A percentile compares a stretch with the other conserved stretches of the same genome.
Conservation (phyloP, 2,888 invertebrate genomes). For the Cybosia mesomella region DNA sequence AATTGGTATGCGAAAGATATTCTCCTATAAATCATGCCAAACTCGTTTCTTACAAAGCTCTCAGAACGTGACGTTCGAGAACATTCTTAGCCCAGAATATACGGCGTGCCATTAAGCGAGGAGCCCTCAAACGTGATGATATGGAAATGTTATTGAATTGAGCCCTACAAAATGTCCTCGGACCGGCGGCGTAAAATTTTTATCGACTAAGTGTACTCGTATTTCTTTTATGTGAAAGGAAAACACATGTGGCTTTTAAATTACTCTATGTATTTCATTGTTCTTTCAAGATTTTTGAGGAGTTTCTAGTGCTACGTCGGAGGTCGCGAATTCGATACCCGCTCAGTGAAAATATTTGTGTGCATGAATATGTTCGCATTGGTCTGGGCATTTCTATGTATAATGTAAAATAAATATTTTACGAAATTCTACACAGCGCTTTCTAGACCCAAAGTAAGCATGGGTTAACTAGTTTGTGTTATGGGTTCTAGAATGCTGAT, state of each 20-base stretch:
- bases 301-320: neutral
- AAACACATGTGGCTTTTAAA: conserved; percentile 9
- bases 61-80: neutral
- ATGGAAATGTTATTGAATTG: conserved; percentile 25
- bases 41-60: conserved; percentile 1
- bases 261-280: neutral
- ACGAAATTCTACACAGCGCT: too few relatives aligned
- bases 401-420: too few relatives aligned
- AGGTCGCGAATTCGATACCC: too few relatives aligned
- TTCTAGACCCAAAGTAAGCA: too few relatives aligned
- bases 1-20: neutral
- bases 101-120: conserved; percentile 1
- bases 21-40: conserved; percentile 13
- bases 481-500: too few relatives aligned
- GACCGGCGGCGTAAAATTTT: conserved; percentile 36
- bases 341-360: too few relatives aligned
- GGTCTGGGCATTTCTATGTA: too few relatives aligned
- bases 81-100: conserved; percentile 6
- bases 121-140: conserved; percentile 19
- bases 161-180: conserved; percentile 7
- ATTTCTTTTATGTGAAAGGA: conserved; percentile 1
- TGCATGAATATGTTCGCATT: too few relatives aligned
- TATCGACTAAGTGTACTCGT: conserved; percentile 12
- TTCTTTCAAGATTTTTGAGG: neutral
- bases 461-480: too few relatives aligned